Evolutionary conservation across 1,140 invertebrate species (phyloP).

Genomic region (Pseudomyrmex concolor): DNA sequence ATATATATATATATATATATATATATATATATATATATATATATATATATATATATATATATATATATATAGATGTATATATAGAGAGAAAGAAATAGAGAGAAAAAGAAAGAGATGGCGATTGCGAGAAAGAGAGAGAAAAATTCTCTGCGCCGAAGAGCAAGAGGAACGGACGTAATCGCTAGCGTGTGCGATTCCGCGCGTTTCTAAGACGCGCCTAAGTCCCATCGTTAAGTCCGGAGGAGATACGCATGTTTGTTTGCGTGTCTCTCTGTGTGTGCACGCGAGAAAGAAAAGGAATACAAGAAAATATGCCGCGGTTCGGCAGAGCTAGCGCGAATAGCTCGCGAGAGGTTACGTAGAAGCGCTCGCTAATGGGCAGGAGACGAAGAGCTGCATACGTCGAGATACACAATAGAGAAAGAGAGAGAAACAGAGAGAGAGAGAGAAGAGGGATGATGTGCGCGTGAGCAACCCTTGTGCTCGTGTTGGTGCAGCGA

Average conservation of each 20-base stretch:
- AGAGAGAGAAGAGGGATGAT: slow-evolving; percentile 16
- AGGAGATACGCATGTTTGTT: background rate
- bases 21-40: no score
- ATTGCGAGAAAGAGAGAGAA: background rate
- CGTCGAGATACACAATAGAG: slow-evolving; percentile 55
- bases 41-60: no score
- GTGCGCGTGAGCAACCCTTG: slow-evolving; percentile 17
- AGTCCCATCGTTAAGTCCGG: slow-evolving; percentile 23
- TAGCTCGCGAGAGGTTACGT: slow-evolving; percentile 50
- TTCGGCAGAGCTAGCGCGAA: slow-evolving; percentile 36
- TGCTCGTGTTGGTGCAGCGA: slow-evolving; percentile 47
- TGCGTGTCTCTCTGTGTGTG: background rate
- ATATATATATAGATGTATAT: no score
- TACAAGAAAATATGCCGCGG: slow-evolving; percentile 30
- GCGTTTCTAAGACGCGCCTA: slow-evolving; percentile 44
- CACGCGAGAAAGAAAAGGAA: slow-evolving; percentile 36
- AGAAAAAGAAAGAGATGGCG: background rate
- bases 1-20: no score
- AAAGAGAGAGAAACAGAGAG: background rate
- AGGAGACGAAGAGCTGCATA: slow-evolving; percentile 43
- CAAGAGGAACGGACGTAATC: background rate
- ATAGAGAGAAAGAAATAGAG: no score
- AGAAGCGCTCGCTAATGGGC: slow-evolving; percentile 49
- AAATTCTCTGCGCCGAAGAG: background rate
- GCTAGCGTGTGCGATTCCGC: background rate